phyloP scores from a whole-genome alignment of 2,888 invertebrate genomes.

The Orthosia gothica region DNA sequence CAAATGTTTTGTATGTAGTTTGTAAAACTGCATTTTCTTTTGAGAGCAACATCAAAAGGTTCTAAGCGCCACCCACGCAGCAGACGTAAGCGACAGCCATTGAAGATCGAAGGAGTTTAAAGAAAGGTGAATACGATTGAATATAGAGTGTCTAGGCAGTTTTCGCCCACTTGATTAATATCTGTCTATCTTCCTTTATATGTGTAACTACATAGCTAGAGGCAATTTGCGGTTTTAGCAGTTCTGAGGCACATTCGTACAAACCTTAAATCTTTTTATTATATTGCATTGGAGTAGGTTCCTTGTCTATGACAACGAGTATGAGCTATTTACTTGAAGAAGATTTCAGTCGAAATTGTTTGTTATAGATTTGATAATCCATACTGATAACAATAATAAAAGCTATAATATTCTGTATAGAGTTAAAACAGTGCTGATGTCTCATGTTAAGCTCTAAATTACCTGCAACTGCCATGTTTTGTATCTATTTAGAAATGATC shows the following conservation, averaged over 20 bases:
- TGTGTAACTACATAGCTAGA: not conserved
- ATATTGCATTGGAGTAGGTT: not conserved
- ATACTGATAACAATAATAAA: too few species aligned
- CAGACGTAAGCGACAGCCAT: not conserved
- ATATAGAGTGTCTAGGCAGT: not conserved
- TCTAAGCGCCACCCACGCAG: constrained; percentile 28
- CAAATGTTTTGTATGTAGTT: not conserved
- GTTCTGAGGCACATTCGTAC: not conserved
- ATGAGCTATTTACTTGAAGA: too few species aligned
- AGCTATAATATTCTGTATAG: too few species aligned
- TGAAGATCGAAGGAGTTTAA: not conserved
- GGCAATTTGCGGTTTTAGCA: too few species aligned
- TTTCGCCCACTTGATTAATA: constrained; percentile 4
- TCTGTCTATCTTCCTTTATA: not conserved
- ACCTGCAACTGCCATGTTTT: not conserved
- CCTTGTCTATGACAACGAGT: not conserved
- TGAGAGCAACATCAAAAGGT: constrained; percentile 11
- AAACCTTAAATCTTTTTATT: not conserved
- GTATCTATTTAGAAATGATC: not conserved
- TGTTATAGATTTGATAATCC: too few species aligned
- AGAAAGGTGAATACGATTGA: not conserved
- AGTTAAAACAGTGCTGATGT: too few species aligned
- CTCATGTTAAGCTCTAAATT: not conserved
- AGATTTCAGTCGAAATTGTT: too few species aligned
- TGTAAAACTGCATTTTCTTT: constrained; percentile 18